Evolutionary conservation across 2,888 invertebrate species (phyloP).

Genomic region (Eupithecia subumbrata): DNA sequence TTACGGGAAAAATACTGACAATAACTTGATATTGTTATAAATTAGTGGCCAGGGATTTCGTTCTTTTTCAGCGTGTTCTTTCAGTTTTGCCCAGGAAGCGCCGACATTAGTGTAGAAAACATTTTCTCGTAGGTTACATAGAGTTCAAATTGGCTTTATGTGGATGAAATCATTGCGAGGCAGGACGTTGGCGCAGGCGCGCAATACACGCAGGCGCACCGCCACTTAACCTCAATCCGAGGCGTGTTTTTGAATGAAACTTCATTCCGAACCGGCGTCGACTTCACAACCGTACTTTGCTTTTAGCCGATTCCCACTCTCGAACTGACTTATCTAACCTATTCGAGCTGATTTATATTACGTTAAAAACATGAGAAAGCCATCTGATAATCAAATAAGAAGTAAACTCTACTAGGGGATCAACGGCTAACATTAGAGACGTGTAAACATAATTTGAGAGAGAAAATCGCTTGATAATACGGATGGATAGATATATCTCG

Average conservation of each 20-base stretch:
- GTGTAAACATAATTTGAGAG: constrained; percentile 11
- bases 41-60: constrained; percentile 16
- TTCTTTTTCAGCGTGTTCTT: constrained; percentile 4
- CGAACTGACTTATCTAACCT: constrained; percentile 56
- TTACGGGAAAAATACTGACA: constrained; percentile 38
- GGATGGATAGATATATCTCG: not conserved
- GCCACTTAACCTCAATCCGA: constrained; percentile 79
- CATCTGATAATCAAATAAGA: constrained; percentile 24
- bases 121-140: constrained; percentile 46
- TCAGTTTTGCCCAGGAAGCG: constrained; percentile 9
- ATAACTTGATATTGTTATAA: constrained; percentile 32
- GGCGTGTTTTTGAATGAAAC: constrained; percentile 83
- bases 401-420: constrained; percentile 10
- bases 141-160: constrained; percentile 70
- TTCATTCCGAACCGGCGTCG: constrained; percentile 67
- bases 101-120: constrained; percentile 22
- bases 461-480: constrained; percentile 3
- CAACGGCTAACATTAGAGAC: constrained; percentile 1
- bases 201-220: constrained; percentile 72
- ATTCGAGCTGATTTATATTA: constrained; percentile 39
- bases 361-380: constrained; percentile 30
- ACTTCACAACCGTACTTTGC: constrained; percentile 65
- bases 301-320: constrained; percentile 64
- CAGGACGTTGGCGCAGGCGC: constrained; percentile 65
- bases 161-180: constrained; percentile 79